These are phyloP conservation scores for Tetropium fuscum DNA, from an alignment of 2,888 invertebrate species.

Conservation along the genomic window DNA sequence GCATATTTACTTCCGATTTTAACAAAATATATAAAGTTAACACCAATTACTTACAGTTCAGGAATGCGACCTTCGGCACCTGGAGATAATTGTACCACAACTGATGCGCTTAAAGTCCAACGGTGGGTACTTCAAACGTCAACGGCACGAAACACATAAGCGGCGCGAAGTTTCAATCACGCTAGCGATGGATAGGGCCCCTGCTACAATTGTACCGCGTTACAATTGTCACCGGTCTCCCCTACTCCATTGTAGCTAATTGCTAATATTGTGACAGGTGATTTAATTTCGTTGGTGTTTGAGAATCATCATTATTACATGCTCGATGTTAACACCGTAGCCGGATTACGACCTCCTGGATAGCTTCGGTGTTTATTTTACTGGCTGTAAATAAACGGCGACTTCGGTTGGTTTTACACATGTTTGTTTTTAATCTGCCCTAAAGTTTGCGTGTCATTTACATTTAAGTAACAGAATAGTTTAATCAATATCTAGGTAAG, in stretches of 20 bases:
- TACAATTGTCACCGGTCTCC: no score
- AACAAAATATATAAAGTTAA: no score
- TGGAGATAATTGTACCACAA: no score
- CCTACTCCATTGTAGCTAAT: constrained; percentile 27
- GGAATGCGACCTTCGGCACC: no score
- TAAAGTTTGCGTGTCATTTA: constrained; percentile 13
- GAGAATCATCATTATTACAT: constrained; percentile 2
- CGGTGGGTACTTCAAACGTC: no score
- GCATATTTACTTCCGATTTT: no score
- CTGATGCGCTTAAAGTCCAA: no score
- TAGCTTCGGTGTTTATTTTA: constrained; percentile 39
- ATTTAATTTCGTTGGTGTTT: constrained; percentile 31
- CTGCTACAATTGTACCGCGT: no score
- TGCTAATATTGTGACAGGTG: constrained; percentile 34
- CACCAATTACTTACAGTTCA: no score
- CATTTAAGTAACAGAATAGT: constrained; percentile 1
- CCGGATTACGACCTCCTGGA: constrained; percentile 40
- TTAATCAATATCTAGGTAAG: background rate
- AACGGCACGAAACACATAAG: no score
- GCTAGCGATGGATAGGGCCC: no score
- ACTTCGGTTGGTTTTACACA: constrained; percentile 34
- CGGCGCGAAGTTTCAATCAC: no score
- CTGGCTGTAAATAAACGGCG: constrained; percentile 33
- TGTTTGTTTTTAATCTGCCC: constrained; percentile 35
- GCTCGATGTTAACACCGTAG: background rate